phyloP scores from a whole-genome alignment of 1,140 invertebrate species.

The Lanistes nyassanus region DNA sequence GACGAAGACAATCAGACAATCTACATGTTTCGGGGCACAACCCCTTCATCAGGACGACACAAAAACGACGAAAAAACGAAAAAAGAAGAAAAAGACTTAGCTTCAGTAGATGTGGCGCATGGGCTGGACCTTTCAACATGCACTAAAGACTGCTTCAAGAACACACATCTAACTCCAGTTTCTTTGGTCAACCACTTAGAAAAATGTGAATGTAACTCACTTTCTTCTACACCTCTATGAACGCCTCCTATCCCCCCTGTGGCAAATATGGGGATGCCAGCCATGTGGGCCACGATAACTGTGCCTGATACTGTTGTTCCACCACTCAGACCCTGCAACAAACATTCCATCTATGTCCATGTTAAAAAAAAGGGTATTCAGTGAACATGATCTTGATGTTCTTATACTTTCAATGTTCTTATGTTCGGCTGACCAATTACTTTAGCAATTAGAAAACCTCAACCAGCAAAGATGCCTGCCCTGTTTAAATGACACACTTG shows the following conservation, averaged over 20 bases:
- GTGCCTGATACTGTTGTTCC: constrained; percentile 98
- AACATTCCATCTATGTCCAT: not conserved
- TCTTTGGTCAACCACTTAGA: no score
- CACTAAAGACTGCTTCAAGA: no score
- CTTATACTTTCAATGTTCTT: not conserved
- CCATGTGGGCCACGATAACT: constrained; percentile 82
- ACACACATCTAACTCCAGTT: no score
- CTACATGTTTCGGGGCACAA: no score
- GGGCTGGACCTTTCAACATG: no score
- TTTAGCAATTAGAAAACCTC: not conserved
- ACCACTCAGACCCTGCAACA: constrained; percentile 76
- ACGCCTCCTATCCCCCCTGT: constrained; percentile 95
- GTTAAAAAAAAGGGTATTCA: constrained; percentile 1
- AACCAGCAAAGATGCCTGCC: not conserved
- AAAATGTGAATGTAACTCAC: constrained; percentile 54
- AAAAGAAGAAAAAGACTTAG: no score
- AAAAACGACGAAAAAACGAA: no score
- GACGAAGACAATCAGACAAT: no score
- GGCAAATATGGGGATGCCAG: constrained; percentile 92
- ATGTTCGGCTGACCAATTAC: not conserved
- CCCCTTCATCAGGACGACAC: no score
- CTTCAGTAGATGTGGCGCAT: no score
- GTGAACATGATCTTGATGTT: not conserved
- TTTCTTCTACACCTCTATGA: constrained; percentile 85
- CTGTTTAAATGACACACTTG: constrained; percentile 42